A percentile compares a stretch with the other conserved stretches of the same genome.
Conservation (phyloP, 2,797 vertebrate species). For the Mycteria americana region DNA sequence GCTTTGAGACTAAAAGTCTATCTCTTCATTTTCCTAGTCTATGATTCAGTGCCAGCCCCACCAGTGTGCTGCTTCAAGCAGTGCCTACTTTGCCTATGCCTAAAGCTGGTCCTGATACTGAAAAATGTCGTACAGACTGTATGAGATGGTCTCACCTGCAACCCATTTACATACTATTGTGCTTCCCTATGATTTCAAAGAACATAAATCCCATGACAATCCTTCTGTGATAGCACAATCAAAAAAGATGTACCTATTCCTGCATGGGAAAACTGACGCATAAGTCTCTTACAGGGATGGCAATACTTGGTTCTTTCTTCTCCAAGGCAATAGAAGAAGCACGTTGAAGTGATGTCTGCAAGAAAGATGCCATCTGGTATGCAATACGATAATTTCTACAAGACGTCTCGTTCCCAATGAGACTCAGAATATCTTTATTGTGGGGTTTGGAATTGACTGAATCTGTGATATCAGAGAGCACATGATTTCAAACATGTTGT, state of each 20-base stretch:
- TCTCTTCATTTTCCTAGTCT: neutral
- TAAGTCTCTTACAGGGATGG: neutral
- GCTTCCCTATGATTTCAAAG: neutral
- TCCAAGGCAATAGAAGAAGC: constrained; percentile 37
- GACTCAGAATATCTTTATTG: constrained; percentile 40
- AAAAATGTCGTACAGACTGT: neutral
- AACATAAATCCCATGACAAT: neutral
- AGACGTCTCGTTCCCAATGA: constrained; percentile 32
- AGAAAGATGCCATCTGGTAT: constrained; percentile 58
- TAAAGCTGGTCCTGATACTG: neutral
- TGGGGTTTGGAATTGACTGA: neutral
- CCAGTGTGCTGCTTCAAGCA: neutral
- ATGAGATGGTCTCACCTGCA: neutral
- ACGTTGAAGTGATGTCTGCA: constrained; percentile 27
- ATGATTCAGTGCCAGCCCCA: neutral
- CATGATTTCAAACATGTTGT: neutral
- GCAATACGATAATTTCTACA: constrained; percentile 24
- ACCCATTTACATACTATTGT: neutral
- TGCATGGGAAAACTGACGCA: neutral
- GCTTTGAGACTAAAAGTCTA: neutral
- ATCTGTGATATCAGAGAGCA: constrained; percentile 11
- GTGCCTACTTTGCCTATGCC: neutral
- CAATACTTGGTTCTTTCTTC: constrained; percentile 2
- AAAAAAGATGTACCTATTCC: neutral
- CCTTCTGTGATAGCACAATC: neutral